Conservation (phyloP, 2,113 vertebrate genomes). For the Neoarius graeffei region DNA sequence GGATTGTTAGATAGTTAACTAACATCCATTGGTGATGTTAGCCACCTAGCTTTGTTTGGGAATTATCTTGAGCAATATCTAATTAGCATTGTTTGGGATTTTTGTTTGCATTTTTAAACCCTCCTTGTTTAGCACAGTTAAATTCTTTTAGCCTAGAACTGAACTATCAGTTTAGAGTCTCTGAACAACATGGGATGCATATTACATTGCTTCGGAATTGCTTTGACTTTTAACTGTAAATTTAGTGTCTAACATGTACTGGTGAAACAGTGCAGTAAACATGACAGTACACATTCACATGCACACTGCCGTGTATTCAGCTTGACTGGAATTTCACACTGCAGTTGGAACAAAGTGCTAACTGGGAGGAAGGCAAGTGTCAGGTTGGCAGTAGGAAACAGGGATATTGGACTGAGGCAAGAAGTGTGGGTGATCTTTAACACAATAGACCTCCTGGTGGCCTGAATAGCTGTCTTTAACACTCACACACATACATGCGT, state of each 20-base stretch:
- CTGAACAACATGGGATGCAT: not conserved
- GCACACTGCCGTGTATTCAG: constrained; percentile 75
- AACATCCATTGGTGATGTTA: not conserved
- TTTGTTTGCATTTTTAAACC: not conserved
- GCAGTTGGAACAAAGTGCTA: constrained; percentile 70
- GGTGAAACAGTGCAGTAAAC: constrained; percentile 69
- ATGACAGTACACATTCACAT: constrained; percentile 76
- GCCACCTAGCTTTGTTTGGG: not conserved
- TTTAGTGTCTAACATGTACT: constrained; percentile 67
- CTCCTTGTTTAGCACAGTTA: not conserved
- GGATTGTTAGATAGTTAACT: not conserved
- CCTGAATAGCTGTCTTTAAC: constrained; percentile 48
- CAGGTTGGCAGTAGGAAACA: constrained; percentile 45
- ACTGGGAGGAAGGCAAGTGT: constrained; percentile 73
- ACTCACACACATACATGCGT: constrained; percentile 24
- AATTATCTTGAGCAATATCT: not conserved
- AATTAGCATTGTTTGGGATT: not conserved
- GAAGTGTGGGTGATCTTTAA: constrained; percentile 60
- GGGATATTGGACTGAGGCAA: constrained; percentile 53
- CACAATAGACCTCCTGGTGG: constrained; percentile 59
- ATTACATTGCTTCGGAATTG: constrained; percentile 14
- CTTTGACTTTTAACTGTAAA: constrained; percentile 36
- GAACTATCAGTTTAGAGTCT: not conserved
- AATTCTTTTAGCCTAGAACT: not conserved
- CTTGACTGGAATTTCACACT: constrained; percentile 71